Percentiles rank a stretch among this genome's conserved stretches.
Evolutionary conservation across 2,888 invertebrate genomes (phyloP).

Genomic region (Drosophila paramelanica): DNA sequence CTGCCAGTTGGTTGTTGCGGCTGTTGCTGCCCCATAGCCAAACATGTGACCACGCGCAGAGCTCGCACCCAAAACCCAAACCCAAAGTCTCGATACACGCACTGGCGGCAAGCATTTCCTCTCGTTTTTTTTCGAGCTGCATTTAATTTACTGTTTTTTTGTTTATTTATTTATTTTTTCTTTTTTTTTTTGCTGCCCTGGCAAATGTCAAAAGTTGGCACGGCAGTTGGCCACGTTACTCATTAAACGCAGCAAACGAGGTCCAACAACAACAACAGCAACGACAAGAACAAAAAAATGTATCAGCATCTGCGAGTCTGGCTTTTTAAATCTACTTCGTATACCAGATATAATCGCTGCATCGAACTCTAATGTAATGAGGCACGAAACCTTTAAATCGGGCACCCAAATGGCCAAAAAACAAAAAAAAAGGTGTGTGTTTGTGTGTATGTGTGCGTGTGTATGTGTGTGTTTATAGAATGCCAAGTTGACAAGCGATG

Average conservation of each 20-base stretch:
- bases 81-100: slow-evolving; percentile 53
- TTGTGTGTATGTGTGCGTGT: not conserved
- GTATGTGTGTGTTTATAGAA: not conserved
- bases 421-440: slow-evolving; percentile 1
- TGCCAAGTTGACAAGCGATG: slow-evolving; percentile 41
- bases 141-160: slow-evolving; percentile 64
- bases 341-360: slow-evolving; percentile 64
- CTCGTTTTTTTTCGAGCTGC: slow-evolving; percentile 34
- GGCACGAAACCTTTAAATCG: slow-evolving; percentile 56
- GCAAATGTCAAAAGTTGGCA: slow-evolving; percentile 73
- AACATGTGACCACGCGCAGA: slow-evolving; percentile 46
- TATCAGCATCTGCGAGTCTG: slow-evolving; percentile 41
- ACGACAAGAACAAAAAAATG: slow-evolving; percentile 19
- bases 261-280: not conserved
- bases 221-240: slow-evolving; percentile 60
- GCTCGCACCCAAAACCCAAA: slow-evolving; percentile 17
- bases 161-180: too few relatives aligned
- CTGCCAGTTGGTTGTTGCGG: slow-evolving; percentile 38
- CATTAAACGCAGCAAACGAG: slow-evolving; percentile 55
- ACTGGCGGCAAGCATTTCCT: slow-evolving; percentile 37
- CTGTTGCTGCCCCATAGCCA: slow-evolving; percentile 48
- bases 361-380: slow-evolving; percentile 53
- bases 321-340: slow-evolving; percentile 51
- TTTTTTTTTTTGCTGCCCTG: slow-evolving; percentile 31
- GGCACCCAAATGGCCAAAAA: slow-evolving; percentile 17